These are phyloP conservation scores for Stenolophus ochropezus DNA, from an alignment of 2,888 invertebrate genomes.

Conservation along the genomic window DNA sequence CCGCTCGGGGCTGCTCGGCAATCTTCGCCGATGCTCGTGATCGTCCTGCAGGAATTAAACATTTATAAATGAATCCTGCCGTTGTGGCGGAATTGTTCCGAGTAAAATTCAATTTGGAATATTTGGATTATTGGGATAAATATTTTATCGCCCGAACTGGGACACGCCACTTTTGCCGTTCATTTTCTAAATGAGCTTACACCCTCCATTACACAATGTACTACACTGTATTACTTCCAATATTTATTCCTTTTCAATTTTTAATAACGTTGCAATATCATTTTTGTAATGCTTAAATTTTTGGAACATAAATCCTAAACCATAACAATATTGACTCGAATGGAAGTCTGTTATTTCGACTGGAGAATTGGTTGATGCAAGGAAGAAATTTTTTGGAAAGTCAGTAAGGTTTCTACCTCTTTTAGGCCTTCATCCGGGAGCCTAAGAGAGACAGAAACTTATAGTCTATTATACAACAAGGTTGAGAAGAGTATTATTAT, in stretches of 20 bases:
- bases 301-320: neutral
- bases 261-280: neutral
- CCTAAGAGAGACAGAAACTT: too few species aligned
- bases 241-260: neutral
- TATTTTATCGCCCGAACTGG: neutral
- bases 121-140: neutral
- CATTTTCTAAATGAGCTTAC: neutral
- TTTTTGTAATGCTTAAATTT: neutral
- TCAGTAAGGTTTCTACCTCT: too few species aligned
- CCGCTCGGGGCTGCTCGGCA: slow-evolving; percentile 17
- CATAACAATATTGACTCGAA: neutral
- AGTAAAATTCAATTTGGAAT: slow-evolving; percentile 24
- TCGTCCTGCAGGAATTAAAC: slow-evolving; percentile 24
- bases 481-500: too few species aligned
- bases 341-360: too few species aligned
- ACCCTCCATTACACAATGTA: neutral
- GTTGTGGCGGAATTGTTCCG: slow-evolving; percentile 18
- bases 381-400: too few species aligned
- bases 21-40: slow-evolving; percentile 4
- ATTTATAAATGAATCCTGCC: slow-evolving; percentile 38
- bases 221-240: neutral
- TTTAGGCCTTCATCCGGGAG: too few species aligned
- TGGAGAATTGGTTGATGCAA: too few species aligned
- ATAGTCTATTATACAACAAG: too few species aligned
- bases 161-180: neutral